phyloP scores from a whole-genome alignment of 37 sponge, comb jelly and placozoan species.

The Haliclona indistincta region DNA sequence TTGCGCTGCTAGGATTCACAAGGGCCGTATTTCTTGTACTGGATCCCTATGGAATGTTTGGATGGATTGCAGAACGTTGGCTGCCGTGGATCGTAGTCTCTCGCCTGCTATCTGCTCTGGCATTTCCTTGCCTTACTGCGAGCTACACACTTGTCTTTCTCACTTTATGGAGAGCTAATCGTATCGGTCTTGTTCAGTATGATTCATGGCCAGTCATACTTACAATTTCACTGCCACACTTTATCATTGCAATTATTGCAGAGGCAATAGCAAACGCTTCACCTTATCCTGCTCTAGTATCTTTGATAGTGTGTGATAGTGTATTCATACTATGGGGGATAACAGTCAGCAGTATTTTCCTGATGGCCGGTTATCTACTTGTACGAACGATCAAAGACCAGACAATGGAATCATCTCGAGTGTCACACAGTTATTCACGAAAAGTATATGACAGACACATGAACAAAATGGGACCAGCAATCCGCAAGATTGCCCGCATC shows the following conservation, averaged over 20 bases:
- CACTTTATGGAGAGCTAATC: constrained; percentile 22
- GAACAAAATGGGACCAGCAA: background rate
- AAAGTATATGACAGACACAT: constrained; percentile 17
- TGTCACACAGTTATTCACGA: background rate
- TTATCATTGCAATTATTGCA: constrained; percentile 22
- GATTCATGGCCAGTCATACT: constrained; percentile 10
- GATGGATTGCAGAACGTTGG: background rate
- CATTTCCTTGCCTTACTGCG: constrained; percentile 66
- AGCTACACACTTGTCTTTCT: constrained; percentile 65
- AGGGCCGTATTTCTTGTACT: constrained; percentile 1
- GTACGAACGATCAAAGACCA: background rate
- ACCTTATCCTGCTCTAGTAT: constrained; percentile 20
- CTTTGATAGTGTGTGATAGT: constrained; percentile 17
- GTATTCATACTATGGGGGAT: constrained; percentile 46
- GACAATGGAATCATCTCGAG: background rate
- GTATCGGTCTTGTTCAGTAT: constrained; percentile 22
- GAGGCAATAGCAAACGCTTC: constrained; percentile 7
- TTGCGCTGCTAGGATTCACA: constrained; percentile 40
- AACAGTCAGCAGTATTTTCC: constrained; percentile 16
- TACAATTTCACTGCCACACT: constrained; percentile 19
- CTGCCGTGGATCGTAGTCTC: constrained; percentile 15
- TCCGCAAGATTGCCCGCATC: constrained; percentile 44
- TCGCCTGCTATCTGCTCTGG: constrained; percentile 25
- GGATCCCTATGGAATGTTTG: constrained; percentile 17
- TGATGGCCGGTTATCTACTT: constrained; percentile 23